These are phyloP conservation scores for Threskiornis aethiopicus DNA, from an alignment of 2,797 vertebrate species.

Conservation along the genomic window DNA sequence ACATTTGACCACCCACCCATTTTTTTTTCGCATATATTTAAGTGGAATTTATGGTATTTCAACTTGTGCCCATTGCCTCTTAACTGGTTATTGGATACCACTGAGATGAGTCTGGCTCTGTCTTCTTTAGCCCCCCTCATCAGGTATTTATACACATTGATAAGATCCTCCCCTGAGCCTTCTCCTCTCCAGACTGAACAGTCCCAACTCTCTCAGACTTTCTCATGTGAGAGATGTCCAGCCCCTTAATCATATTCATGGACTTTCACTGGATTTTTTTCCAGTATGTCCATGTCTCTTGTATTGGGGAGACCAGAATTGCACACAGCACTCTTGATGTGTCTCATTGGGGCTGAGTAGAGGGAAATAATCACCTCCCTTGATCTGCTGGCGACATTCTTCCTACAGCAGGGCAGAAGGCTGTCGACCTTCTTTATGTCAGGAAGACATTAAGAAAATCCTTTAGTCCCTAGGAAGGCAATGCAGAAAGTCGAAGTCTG, in stretches of 20 bases:
- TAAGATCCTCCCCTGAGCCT: background rate
- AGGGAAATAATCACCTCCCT: background rate
- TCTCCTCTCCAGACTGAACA: background rate
- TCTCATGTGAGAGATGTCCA: background rate
- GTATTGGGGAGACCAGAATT: background rate
- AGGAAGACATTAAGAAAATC: background rate
- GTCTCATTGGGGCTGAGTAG: background rate
- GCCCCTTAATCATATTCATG: background rate
- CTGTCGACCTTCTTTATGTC: background rate
- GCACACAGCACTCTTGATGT: background rate
- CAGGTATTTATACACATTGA: background rate
- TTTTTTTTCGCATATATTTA: background rate
- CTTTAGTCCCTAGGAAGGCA: background rate
- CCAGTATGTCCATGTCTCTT: background rate
- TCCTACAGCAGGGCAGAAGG: background rate
- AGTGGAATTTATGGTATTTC: background rate
- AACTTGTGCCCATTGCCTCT: background rate
- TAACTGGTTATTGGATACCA: background rate
- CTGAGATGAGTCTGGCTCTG: background rate
- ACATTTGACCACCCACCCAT: background rate
- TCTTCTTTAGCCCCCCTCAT: background rate
- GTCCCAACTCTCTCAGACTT: background rate
- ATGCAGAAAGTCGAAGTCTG: background rate
- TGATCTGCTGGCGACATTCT: background rate
- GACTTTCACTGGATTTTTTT: background rate